Evolutionary conservation across 2,888 invertebrate species (phyloP).

Genomic region (Oscheius sp.): DNA sequence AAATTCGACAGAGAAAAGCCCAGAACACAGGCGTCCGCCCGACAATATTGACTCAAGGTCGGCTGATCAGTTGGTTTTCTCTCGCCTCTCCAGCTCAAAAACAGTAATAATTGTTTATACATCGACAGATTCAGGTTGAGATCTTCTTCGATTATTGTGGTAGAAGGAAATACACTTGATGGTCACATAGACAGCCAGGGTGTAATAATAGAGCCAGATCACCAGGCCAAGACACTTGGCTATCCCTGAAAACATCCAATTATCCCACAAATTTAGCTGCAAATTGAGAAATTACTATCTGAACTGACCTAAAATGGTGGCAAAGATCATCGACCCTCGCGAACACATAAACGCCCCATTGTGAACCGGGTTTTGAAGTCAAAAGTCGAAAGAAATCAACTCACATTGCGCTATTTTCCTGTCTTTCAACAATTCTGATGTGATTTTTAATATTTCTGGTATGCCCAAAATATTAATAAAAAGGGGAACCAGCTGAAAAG

Average conservation of each 20-base stretch:
- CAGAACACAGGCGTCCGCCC: too few relatives aligned
- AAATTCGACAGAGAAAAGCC: too few relatives aligned
- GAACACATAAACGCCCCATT: too few relatives aligned
- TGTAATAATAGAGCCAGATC: conserved; percentile 16
- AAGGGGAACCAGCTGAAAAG: conserved; percentile 5
- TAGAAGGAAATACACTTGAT: conserved; percentile 13
- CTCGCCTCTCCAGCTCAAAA: too few relatives aligned
- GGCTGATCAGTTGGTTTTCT: too few relatives aligned
- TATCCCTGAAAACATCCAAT: neutral
- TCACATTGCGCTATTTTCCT: neutral
- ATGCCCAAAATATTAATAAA: neutral
- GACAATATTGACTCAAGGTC: too few relatives aligned
- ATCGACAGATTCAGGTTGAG: neutral
- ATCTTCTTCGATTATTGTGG: neutral
- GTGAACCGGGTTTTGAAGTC: too few relatives aligned
- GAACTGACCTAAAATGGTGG: neutral
- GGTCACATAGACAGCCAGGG: conserved; percentile 3
- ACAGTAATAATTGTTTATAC: too few relatives aligned
- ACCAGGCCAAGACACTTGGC: conserved; percentile 1
- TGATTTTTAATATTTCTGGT: neutral
- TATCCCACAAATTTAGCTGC: too few relatives aligned
- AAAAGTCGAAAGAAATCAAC: too few relatives aligned
- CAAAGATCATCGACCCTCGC: neutral
- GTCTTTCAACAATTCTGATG: conserved; percentile 1
- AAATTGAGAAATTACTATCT: neutral